Percentiles rank a stretch among this genome's conserved stretches.
Conservation (phyloP, 2,797 vertebrate species). For the Rhincodon typus region DNA sequence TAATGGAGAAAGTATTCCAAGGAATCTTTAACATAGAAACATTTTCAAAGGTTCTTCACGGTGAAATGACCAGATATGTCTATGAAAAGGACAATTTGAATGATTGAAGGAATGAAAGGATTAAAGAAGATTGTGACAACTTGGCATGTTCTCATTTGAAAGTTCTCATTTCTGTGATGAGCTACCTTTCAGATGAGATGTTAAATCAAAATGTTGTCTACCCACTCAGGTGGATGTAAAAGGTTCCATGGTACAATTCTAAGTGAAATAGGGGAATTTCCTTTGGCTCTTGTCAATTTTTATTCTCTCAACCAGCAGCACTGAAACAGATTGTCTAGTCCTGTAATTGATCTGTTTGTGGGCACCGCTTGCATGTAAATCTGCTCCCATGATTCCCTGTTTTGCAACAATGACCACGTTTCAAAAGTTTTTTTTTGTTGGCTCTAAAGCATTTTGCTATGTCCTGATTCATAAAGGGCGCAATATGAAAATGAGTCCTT, state of each 20-base stretch:
- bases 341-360: too few species aligned
- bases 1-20: not conserved
- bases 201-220: not conserved
- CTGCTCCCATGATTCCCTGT: too few species aligned
- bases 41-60: not conserved
- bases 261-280: too few species aligned
- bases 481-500: not conserved
- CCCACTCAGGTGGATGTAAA: too few species aligned
- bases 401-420: not conserved
- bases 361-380: too few species aligned
- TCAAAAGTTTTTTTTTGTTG: not conserved
- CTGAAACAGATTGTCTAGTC: too few species aligned
- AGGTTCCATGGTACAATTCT: too few species aligned
- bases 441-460: not conserved
- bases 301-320: too few species aligned
- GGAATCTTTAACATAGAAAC: not conserved
- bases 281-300: too few species aligned
- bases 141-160: not conserved
- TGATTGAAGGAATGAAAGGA: not conserved
- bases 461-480: not conserved
- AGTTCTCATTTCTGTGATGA: not conserved
- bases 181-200: not conserved
- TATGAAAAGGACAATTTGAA: not conserved
- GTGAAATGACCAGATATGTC: not conserved
- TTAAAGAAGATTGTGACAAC: not conserved